Base-by-base conservation (phyloP, 2,888 invertebrate species). In the Atherix ibis region DNA sequence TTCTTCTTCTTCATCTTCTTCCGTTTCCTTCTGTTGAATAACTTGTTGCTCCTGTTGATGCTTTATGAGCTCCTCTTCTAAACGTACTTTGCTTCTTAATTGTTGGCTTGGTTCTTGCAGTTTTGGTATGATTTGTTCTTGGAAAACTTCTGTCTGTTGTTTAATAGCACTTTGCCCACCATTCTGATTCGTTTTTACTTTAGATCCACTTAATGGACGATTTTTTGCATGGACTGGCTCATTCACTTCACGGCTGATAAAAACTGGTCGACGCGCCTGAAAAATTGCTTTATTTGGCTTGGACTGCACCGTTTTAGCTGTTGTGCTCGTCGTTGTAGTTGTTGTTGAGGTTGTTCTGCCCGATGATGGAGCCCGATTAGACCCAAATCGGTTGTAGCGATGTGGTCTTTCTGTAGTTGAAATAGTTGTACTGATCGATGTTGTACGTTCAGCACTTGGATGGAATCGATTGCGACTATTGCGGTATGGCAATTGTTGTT, bases 231-330 rank as follows among this genome's bases (percentile, higher is more conserved):
- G 49, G 4, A 48, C 44, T 0, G 57, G 56, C 10, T 53, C 53
- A 36, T 59, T 60, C 3, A 54, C 46, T 25, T 58, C 59, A 2
- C 56, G 54, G 40, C 56, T 59, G 9, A 53, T 51, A 35, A 57
- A 52, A 8, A 53, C 51, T 1, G 55, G 55, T 3, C 55, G 49
- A 4, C 56, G 46, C 4, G 44, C 40, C 16, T 43, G 43, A 26
- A 42, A 45, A 2, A 43, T 28, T 14, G 41, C 36, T 13, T 42
- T 45, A 18, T 43, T 44, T 8, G 35, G 22, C 33, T 35, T 18
- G 24, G 30, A 19, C 27, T 36, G 19, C n/a, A 30, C 17, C 10
- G 18, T 14, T 17, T 31, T n/a, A 10, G 34, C 10, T 26, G 35
- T 18, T 2, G 46, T 37, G 24, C 31, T 32, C 25, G 31, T 26